These are phyloP conservation scores for Alosa sapidissima DNA, from an alignment of 2,797 vertebrate genomes.

Conservation along the genomic window DNA sequence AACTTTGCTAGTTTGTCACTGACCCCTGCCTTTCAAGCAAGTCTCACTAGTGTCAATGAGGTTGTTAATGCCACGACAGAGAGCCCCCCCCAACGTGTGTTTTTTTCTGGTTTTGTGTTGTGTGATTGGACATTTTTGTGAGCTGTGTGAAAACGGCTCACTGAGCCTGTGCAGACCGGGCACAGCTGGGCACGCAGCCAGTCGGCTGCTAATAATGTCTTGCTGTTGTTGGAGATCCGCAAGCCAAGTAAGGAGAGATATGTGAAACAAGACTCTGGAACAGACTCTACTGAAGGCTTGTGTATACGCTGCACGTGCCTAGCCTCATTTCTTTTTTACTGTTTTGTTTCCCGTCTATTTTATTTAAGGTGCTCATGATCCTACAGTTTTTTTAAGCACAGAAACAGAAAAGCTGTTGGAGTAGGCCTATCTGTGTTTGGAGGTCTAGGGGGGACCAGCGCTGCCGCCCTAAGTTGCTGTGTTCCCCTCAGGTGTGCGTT, in stretches of 20 bases:
- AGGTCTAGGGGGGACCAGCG: not conserved
- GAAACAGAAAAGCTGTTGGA: too few relatives aligned
- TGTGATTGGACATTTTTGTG: not conserved
- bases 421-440: not conserved
- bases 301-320: not conserved
- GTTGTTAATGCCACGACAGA: not conserved
- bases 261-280: constrained; percentile 68
- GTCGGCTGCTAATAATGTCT: constrained; percentile 77
- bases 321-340: not conserved
- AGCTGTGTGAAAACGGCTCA: not conserved
- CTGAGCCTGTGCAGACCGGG: constrained; percentile 51
- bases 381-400: too few relatives aligned
- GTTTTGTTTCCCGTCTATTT: not conserved
- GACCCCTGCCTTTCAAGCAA: constrained; percentile 2
- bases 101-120: constrained; percentile 18
- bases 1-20: constrained; percentile 8
- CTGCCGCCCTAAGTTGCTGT: not conserved
- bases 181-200: constrained; percentile 66
- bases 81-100: not conserved
- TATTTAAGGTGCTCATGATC: not conserved
- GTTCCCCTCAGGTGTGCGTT: constrained; percentile 61
- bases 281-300: not conserved
- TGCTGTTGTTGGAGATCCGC: constrained; percentile 64
- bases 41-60: not conserved
- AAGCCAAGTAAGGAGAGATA: constrained; percentile 70